These are phyloP conservation scores for Caerostris extrusa DNA, from an alignment of 1,140 invertebrate genomes.

Conservation along the genomic window DNA sequence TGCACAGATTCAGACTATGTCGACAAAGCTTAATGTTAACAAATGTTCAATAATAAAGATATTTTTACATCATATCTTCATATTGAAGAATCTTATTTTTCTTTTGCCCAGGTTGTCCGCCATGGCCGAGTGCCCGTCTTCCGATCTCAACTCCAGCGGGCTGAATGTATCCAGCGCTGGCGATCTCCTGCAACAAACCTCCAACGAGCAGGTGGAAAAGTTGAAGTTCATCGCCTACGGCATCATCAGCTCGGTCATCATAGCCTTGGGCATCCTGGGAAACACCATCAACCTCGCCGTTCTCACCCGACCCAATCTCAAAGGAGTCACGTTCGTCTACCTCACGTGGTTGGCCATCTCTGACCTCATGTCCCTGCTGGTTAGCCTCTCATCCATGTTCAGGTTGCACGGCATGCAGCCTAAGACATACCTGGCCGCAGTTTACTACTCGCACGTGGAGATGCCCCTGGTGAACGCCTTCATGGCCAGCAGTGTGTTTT, in stretches of 20 bases:
- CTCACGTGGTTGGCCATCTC: slow-evolving; percentile 88
- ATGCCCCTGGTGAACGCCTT: slow-evolving; percentile 89
- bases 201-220: slow-evolving; percentile 54
- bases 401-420: slow-evolving; percentile 86
- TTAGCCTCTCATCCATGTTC: slow-evolving; percentile 86
- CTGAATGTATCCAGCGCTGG: neutral
- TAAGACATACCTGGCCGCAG: slow-evolving; percentile 85
- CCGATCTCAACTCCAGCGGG: neutral
- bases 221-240: slow-evolving; percentile 86
- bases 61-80: too few relatives aligned
- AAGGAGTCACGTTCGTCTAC: slow-evolving; percentile 89
- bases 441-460: slow-evolving; percentile 88
- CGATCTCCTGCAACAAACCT: neutral
- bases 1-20: too few relatives aligned
- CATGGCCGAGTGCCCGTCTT: slow-evolving; percentile 48
- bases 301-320: slow-evolving; percentile 88
- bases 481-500: slow-evolving; percentile 83
- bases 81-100: neutral
- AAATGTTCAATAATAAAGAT: too few relatives aligned
- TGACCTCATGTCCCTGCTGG: slow-evolving; percentile 86
- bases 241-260: slow-evolving; percentile 87
- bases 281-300: slow-evolving; percentile 89
- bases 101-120: neutral
- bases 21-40: too few relatives aligned
- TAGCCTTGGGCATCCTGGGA: slow-evolving; percentile 87